Evolutionary conservation across 37 sponge, comb jelly and placozoan genomes (phyloP), one percentile per base, ranked within the genome.

Genomic region (Beroe forskalii): DNA sequence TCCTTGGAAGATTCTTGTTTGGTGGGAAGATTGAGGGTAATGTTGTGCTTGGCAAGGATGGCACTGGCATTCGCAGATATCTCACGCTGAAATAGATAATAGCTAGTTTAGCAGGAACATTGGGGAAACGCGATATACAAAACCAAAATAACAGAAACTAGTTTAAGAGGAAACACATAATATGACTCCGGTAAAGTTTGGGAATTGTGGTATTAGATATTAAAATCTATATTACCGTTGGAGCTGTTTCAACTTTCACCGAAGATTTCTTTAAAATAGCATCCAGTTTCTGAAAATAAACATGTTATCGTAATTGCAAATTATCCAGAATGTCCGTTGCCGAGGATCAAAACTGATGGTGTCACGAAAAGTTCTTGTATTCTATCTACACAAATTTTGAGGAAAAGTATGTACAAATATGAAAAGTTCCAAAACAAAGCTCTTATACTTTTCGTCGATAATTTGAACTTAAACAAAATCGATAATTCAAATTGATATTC

Each of bases 31-130:
- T 80, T 80, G 24, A 80, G 86, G 4, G 43, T 80, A 24, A 80
- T 80, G 55, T 80, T 80, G 55, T 80, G 86, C 35, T 80, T 80
- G 4, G 86, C 86, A 24, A 80, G 86, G 40, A 80, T 80, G 2
- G 44, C 55, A 44, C 55, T 44, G 44, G 86, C 55, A 24, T 80
- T 80, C 0, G 86, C 86, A 1, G 86, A 80, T 41, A 80, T 80
- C 30, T 80, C 86, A 17, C 86, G 44, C 86, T 80, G 86, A 80
- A 80, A 80, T 4, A 69, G 32, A 27, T 12, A 12, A 48, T 48
- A n/a, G n/a, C n/a, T n/a, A n/a, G n/a, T n/a, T n/a, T n/a, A n/a
- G n/a, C n/a, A n/a, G n/a, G n/a, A n/a, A n/a, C n/a, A n/a, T n/a
- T n/a, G n/a, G n/a, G n/a, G n/a, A n/a, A n/a, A n/a, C n/a, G n/a